phyloP scores from a whole-genome alignment of 2,797 vertebrate species.

The Myotis findleyi region DNA sequence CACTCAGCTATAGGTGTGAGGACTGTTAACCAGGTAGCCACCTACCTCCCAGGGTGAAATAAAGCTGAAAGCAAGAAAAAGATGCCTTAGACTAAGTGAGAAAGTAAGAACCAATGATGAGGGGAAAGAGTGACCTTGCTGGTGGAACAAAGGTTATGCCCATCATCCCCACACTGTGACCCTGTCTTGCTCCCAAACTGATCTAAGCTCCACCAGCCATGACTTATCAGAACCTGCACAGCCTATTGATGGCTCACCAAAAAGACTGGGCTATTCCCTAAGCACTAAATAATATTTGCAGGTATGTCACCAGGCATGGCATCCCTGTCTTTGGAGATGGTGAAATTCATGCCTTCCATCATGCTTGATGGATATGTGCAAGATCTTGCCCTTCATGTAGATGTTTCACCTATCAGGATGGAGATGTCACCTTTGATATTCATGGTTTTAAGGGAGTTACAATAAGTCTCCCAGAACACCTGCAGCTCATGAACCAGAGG shows the following conservation, averaged over 20 bases:
- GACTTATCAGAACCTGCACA: conserved; percentile 92
- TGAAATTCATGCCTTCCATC: conserved; percentile 95
- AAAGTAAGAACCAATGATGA: neutral
- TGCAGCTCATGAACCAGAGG: conserved; percentile 93
- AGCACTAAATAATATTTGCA: conserved; percentile 92
- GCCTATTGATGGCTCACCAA: conserved; percentile 92
- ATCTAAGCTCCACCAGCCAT: conserved; percentile 88
- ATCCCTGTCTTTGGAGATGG: conserved; percentile 93
- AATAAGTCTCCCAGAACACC: conserved; percentile 94
- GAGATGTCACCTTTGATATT: conserved; percentile 93
- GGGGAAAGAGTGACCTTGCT: neutral
- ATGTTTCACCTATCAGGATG: conserved; percentile 91
- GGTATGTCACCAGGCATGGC: conserved; percentile 94
- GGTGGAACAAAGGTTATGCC: neutral
- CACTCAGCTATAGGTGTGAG: conserved; percentile 91
- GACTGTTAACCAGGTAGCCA: conserved; percentile 94
- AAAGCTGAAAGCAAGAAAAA: neutral
- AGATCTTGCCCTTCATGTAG: conserved; percentile 94
- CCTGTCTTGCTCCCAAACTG: neutral
- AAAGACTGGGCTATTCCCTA: conserved; percentile 94
- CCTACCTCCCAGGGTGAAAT: conserved; percentile 89
- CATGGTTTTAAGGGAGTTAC: conserved; percentile 94
- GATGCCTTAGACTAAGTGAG: neutral
- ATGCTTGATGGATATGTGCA: conserved; percentile 94
- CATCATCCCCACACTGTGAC: too few species aligned